Percentiles rank a stretch among this genome's conserved stretches.
These are phyloP conservation scores for Cephonodes hylas DNA, from an alignment of 2,888 invertebrate genomes.

Conservation along the genomic window DNA sequence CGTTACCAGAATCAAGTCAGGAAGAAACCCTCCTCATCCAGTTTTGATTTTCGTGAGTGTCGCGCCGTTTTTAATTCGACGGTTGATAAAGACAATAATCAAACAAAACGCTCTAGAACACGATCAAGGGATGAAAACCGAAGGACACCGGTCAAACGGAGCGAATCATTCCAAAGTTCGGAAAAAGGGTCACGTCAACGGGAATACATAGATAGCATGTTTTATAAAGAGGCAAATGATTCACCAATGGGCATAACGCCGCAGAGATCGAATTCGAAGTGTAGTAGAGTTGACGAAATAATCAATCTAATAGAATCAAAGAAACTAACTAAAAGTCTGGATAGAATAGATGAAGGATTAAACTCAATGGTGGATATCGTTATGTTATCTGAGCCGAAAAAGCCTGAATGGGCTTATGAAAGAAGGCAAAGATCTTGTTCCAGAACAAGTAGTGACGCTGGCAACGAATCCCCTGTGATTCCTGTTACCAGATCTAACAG, in stretches of 20 bases:
- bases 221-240: slow-evolving; percentile 75
- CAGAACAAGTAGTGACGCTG: slow-evolving; percentile 64
- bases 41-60: slow-evolving; percentile 75
- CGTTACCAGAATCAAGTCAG: slow-evolving; percentile 64
- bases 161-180: slow-evolving; percentile 74
- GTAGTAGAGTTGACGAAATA: slow-evolving; percentile 72
- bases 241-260: slow-evolving; percentile 47
- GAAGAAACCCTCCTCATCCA: slow-evolving; percentile 59
- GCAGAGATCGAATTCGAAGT: slow-evolving; percentile 61
- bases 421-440: slow-evolving; percentile 67
- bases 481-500: slow-evolving; percentile 60
- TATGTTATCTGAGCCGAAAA: slow-evolving; percentile 80
- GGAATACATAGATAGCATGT: slow-evolving; percentile 82
- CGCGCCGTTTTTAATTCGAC: slow-evolving; percentile 81
- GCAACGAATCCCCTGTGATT: slow-evolving; percentile 62
- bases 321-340: slow-evolving; percentile 87
- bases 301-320: slow-evolving; percentile 82
- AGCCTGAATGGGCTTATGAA: slow-evolving; percentile 66
- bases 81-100: slow-evolving; percentile 72
- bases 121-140: slow-evolving; percentile 64
- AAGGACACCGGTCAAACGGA: slow-evolving; percentile 65
- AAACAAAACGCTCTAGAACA: slow-evolving; percentile 57
- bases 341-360: slow-evolving; percentile 87
- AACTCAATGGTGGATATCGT: slow-evolving; percentile 87
- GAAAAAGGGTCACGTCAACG: slow-evolving; percentile 71